phyloP scores from a whole-genome alignment of 2,888 invertebrate species.

The Tachina lurida region DNA sequence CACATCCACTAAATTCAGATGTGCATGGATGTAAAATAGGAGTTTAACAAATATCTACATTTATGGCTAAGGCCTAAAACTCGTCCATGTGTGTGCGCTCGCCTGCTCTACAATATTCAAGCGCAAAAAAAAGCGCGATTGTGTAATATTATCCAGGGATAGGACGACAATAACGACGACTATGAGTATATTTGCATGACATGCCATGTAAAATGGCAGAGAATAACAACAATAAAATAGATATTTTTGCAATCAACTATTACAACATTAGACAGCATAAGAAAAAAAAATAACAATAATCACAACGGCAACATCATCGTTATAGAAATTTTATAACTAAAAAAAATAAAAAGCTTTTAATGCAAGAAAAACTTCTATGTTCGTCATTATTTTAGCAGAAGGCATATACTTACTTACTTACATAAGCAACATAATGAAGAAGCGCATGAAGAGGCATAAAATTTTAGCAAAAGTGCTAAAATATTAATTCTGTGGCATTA shows the following conservation, averaged over 20 bases:
- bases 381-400: constrained; percentile 22
- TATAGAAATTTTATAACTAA: constrained; percentile 35
- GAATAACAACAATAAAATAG: constrained; percentile 23
- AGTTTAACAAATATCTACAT: constrained; percentile 30
- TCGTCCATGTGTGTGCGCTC: constrained; percentile 67
- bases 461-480: no score
- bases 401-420: constrained; percentile 26
- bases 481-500: no score
- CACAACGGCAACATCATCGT: constrained; percentile 38
- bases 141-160: constrained; percentile 71
- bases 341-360: neutral
- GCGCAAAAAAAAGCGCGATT: constrained; percentile 57
- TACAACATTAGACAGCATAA: constrained; percentile 40
- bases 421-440: constrained; percentile 16
- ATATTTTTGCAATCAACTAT: constrained; percentile 63
- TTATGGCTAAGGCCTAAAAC: constrained; percentile 58
- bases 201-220: constrained; percentile 62
- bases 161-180: constrained; percentile 20
- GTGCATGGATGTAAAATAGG: constrained; percentile 55
- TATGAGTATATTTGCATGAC: constrained; percentile 69
- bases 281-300: constrained; percentile 16
- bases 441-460: neutral
- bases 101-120: constrained; percentile 61
- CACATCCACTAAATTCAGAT: constrained; percentile 42
- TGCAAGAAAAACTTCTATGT: constrained; percentile 22